Conservation (phyloP, 1,140 invertebrate species). For the Batillaria attramentaria region DNA sequence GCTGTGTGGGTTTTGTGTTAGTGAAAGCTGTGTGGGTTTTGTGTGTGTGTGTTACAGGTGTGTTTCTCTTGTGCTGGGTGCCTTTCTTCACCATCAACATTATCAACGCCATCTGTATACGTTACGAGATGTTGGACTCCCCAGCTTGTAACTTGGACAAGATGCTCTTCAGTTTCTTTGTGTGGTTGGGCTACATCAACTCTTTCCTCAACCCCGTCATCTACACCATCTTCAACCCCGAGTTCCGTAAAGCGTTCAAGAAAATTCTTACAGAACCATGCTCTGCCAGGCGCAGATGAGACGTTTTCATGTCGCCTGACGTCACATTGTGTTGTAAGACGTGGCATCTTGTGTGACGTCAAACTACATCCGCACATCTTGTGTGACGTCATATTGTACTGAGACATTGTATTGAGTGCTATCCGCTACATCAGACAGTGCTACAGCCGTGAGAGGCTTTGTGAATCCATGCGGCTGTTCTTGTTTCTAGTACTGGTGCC, state of each 20-base stretch:
- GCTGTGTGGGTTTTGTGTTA: too few relatives aligned
- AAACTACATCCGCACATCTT: too few relatives aligned
- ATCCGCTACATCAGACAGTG: too few relatives aligned
- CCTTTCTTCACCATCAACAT: slow-evolving; percentile 98
- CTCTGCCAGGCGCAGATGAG: slow-evolving; percentile 28
- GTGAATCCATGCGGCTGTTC: too few relatives aligned
- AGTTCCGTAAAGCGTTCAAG: slow-evolving; percentile 99
- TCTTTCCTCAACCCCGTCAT: slow-evolving; percentile 97
- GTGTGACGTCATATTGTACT: too few relatives aligned
- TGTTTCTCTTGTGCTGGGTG: slow-evolving; percentile 98
- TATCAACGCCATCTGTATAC: slow-evolving; percentile 93
- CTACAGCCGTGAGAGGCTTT: too few relatives aligned
- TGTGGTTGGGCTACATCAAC: slow-evolving; percentile 99
- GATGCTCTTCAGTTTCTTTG: slow-evolving; percentile 82
- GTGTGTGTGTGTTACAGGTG: slow-evolving; percentile 82
- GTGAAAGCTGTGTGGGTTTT: too few relatives aligned
- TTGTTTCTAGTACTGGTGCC: too few relatives aligned
- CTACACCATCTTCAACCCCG: slow-evolving; percentile 99
- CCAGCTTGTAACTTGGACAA: slow-evolving; percentile 63
- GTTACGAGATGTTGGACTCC: slow-evolving; percentile 59
- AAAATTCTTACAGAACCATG: slow-evolving; percentile 81
- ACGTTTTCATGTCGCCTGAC: not conserved
- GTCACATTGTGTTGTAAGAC: too few relatives aligned
- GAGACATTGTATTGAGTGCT: too few relatives aligned
- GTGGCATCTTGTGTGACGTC: too few relatives aligned